Evolutionary conservation across 2,888 invertebrate species (phyloP).

Genomic region (Agrotis exclamationis): DNA sequence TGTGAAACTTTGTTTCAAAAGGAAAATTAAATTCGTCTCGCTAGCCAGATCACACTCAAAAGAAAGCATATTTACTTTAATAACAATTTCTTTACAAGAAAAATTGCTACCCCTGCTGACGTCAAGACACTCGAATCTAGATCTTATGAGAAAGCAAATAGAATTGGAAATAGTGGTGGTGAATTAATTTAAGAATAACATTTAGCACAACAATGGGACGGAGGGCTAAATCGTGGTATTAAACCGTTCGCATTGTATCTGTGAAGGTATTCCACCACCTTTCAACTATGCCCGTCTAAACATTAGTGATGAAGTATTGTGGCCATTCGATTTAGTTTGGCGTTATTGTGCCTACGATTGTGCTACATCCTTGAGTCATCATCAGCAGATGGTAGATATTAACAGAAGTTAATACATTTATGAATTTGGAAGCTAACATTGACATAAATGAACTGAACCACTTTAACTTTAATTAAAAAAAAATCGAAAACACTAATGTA

Average conservation of each 20-base stretch:
- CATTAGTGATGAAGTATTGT: conserved; percentile 62
- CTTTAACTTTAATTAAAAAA: no score
- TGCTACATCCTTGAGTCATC: conserved; percentile 18
- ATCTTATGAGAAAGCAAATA: conserved; percentile 28
- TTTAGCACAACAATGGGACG: conserved; percentile 71
- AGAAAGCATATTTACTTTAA: conserved; percentile 20
- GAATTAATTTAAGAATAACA: conserved; percentile 66
- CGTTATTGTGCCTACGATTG: conserved; percentile 37
- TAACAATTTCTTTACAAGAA: conserved; percentile 22
- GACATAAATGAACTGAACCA: no score
- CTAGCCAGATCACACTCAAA: conserved; percentile 6
- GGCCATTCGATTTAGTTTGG: neutral
- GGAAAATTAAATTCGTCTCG: neutral
- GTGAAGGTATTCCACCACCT: conserved; percentile 86
- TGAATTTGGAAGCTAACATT: neutral
- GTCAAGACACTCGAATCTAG: conserved; percentile 21
- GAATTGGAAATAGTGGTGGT: conserved; percentile 38
- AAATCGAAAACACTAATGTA: no score
- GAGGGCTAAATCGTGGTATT: conserved; percentile 84
- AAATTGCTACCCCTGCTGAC: neutral
- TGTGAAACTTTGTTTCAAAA: neutral
- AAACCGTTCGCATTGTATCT: conserved; percentile 82
- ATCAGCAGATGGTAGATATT: neutral
- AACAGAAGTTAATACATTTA: neutral
- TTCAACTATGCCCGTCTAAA: conserved; percentile 73